These are phyloP conservation scores for Siniperca undulata DNA, from an alignment of 2,797 vertebrate genomes.

Conservation along the genomic window DNA sequence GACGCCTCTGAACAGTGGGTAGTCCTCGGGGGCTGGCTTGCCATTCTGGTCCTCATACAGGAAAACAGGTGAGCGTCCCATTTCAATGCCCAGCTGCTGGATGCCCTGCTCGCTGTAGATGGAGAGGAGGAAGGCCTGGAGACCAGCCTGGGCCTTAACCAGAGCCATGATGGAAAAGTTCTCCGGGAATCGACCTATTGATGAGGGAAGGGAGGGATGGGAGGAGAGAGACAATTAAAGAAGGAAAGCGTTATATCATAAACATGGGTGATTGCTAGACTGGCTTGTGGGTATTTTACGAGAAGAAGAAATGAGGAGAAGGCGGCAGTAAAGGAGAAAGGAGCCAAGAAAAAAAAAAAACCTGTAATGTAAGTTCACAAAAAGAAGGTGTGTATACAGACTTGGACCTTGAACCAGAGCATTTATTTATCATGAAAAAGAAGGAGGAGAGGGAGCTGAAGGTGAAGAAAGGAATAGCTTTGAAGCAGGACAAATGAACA, in stretches of 20 bases:
- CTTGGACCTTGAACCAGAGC: not conserved
- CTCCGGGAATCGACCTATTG: slow-evolving; percentile 90
- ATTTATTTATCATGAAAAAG: not conserved
- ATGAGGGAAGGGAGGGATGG: not conserved
- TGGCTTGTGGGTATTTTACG: not conserved
- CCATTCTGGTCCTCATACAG: slow-evolving; percentile 93
- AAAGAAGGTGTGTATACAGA: not conserved
- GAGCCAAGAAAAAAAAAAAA: not conserved
- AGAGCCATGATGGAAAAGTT: slow-evolving; percentile 93
- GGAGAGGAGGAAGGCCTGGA: slow-evolving; percentile 92
- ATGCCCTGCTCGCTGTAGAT: slow-evolving; percentile 91
- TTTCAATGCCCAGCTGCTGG: slow-evolving; percentile 92
- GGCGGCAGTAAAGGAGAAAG: not conserved
- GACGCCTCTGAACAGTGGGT: slow-evolving; percentile 91
- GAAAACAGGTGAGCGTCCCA: slow-evolving; percentile 91
- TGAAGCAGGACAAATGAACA: not conserved
- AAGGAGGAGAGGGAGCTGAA: not conserved
- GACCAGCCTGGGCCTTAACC: slow-evolving; percentile 88
- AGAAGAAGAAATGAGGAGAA: fast-evolving
- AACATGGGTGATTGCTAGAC: not conserved
- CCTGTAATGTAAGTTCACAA: not conserved
- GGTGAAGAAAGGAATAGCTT: not conserved
- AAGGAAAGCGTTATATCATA: not conserved
- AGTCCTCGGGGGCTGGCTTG: slow-evolving; percentile 89
- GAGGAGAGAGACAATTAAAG: not conserved